Conservation (phyloP, 2,888 invertebrate genomes). For the Dendrolimus pini region DNA sequence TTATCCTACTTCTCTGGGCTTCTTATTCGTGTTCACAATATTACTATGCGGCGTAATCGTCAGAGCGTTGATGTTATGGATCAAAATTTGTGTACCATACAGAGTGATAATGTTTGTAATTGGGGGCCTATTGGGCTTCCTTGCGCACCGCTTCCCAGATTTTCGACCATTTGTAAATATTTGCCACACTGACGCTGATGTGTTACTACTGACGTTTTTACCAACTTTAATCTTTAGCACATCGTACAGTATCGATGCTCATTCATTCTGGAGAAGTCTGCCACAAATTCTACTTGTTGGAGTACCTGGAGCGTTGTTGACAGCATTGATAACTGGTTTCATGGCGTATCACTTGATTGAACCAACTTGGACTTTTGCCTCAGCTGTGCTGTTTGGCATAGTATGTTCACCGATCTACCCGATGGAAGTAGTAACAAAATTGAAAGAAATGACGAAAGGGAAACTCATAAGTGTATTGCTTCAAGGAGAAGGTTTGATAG, state of each 20-base stretch:
- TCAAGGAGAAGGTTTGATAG: constrained; percentile 56
- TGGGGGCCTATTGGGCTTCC: constrained; percentile 52
- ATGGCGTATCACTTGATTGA: constrained; percentile 59
- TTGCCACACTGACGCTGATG: constrained; percentile 51
- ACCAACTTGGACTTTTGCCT: constrained; percentile 46
- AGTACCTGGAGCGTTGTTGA: constrained; percentile 47
- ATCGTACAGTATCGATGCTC: constrained; percentile 55
- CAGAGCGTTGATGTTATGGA: constrained; percentile 48
- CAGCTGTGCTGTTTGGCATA: constrained; percentile 51
- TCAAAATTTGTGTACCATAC: constrained; percentile 46
- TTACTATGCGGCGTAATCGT: constrained; percentile 50
- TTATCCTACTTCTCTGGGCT: constrained; percentile 44
- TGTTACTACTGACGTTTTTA: constrained; percentile 41
- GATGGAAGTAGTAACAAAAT: constrained; percentile 51
- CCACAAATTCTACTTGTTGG: constrained; percentile 55
- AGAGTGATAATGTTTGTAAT: constrained; percentile 57
- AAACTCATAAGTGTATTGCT: constrained; percentile 56
- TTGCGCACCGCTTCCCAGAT: constrained; percentile 38
- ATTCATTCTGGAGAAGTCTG: constrained; percentile 57
- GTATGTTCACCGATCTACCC: constrained; percentile 63
- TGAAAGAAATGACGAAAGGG: constrained; percentile 53
- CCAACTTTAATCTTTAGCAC: constrained; percentile 57
- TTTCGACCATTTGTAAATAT: constrained; percentile 49
- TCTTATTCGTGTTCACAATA: constrained; percentile 46
- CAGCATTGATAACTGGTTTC: constrained; percentile 46